phyloP scores from a whole-genome alignment of 2,113 vertebrate genomes.

The Gobio gobio region DNA sequence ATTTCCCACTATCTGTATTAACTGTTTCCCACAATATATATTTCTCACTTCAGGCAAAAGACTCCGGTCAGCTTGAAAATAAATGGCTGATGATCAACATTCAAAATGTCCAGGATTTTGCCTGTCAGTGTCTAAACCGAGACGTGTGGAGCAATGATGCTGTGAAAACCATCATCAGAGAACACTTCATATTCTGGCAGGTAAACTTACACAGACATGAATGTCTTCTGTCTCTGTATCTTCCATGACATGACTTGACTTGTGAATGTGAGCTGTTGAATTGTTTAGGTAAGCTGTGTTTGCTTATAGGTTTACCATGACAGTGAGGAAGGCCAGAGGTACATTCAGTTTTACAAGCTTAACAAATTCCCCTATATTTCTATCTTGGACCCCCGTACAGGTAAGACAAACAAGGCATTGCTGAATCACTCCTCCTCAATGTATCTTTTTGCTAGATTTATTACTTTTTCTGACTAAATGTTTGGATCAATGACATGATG shows the following conservation, averaged over 20 bases:
- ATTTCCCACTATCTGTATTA: background rate
- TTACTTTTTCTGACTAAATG: background rate
- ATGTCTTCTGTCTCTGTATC: background rate
- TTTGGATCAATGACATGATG: background rate
- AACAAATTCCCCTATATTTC: slow-evolving; percentile 98
- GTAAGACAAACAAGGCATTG: slow-evolving; percentile 65
- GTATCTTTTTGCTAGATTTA: too few relatives aligned
- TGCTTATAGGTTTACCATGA: slow-evolving; percentile 92
- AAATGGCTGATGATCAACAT: slow-evolving; percentile 99
- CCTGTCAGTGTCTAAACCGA: slow-evolving; percentile 96
- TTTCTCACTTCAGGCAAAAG: slow-evolving; percentile 84
- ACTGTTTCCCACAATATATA: background rate
- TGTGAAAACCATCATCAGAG: slow-evolving; percentile 93
- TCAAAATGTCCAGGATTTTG: slow-evolving; percentile 97
- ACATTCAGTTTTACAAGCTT: slow-evolving; percentile 98
- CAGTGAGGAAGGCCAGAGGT: slow-evolving; percentile 97
- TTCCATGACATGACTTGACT: background rate
- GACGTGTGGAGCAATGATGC: slow-evolving; percentile 98
- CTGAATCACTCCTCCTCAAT: background rate
- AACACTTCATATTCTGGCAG: slow-evolving; percentile 99
- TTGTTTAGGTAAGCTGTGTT: background rate
- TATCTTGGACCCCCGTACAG: slow-evolving; percentile 96
- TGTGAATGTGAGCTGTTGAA: background rate
- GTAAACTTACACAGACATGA: slow-evolving; percentile 66
- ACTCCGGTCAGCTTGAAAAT: slow-evolving; percentile 96